Conservation (phyloP, 2,888 invertebrate species). For the Agrypnus murinus region DNA sequence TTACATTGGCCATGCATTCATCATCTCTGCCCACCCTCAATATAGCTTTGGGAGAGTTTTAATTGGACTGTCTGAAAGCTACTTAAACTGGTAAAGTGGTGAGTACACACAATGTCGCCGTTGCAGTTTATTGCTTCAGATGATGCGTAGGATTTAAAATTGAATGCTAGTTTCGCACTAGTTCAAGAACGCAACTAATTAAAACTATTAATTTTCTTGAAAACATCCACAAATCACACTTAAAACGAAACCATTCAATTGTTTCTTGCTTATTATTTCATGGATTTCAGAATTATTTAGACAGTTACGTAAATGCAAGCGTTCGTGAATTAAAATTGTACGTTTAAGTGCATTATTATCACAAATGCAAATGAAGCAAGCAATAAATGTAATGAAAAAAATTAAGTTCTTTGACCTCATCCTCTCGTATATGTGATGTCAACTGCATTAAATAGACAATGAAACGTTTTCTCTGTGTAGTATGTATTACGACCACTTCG, state of each 20-base stretch:
- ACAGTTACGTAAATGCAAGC: slow-evolving; percentile 8
- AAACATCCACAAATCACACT: slow-evolving; percentile 10
- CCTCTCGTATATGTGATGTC: slow-evolving; percentile 36
- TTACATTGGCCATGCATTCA: neutral
- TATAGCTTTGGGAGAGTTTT: slow-evolving; percentile 5
- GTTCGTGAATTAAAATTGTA: neutral
- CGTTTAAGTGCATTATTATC: slow-evolving; percentile 24
- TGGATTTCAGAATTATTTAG: neutral
- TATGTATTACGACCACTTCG: slow-evolving; percentile 1
- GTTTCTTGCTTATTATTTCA: slow-evolving; percentile 12
- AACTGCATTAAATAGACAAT: slow-evolving; percentile 47
- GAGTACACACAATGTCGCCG: slow-evolving; percentile 29
- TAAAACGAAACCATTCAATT: slow-evolving; percentile 16
- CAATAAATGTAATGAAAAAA: slow-evolving; percentile 30
- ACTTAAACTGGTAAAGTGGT: slow-evolving; percentile 8
- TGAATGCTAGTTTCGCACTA: slow-evolving; percentile 18
- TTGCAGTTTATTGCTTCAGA: slow-evolving; percentile 24
- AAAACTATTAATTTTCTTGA: slow-evolving; percentile 17
- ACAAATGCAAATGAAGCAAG: slow-evolving; percentile 43
- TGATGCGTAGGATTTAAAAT: slow-evolving; percentile 27
- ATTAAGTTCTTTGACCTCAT: slow-evolving; percentile 40
- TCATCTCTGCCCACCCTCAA: slow-evolving; percentile 10
- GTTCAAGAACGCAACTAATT: slow-evolving; percentile 14
- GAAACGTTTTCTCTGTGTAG: slow-evolving; percentile 31
- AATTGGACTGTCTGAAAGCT: slow-evolving; percentile 33